A percentile compares a stretch with the other conserved stretches of the same genome.
Conservation (phyloP, 2,113 vertebrate species). For the Riparia riparia region DNA sequence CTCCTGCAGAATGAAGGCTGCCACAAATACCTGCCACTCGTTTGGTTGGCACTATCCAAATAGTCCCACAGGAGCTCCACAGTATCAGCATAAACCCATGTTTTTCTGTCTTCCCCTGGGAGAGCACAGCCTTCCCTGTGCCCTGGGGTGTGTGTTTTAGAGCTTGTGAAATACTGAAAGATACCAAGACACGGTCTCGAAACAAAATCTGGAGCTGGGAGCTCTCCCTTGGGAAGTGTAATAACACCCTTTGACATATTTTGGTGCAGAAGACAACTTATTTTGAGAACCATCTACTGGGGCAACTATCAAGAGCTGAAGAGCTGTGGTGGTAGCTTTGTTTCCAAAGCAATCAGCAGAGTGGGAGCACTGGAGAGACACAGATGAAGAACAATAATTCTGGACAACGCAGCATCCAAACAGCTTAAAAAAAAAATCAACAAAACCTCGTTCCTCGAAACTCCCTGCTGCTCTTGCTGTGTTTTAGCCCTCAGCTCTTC, state of each 20-base stretch:
- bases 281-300: background rate
- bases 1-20: background rate
- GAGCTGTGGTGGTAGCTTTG: background rate
- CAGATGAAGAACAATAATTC: background rate
- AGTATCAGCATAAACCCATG: background rate
- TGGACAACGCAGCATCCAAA: background rate
- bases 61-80: background rate
- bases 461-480: background rate
- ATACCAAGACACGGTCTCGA: background rate
- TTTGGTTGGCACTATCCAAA: background rate
- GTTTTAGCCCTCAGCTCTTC: slow-evolving; percentile 44
- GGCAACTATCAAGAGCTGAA: background rate
- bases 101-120: background rate
- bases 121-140: background rate
- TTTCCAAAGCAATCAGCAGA: background rate
- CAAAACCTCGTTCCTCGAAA: background rate
- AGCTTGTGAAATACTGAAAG: background rate
- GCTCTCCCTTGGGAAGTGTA: background rate
- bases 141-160: background rate
- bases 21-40: background rate
- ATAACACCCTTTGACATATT: background rate
- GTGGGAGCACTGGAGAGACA: background rate
- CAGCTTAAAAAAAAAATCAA: background rate
- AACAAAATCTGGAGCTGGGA: background rate
- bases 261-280: background rate